Base-by-base conservation (phyloP, 2,113 vertebrate species). In the Alosa alosa region DNA sequence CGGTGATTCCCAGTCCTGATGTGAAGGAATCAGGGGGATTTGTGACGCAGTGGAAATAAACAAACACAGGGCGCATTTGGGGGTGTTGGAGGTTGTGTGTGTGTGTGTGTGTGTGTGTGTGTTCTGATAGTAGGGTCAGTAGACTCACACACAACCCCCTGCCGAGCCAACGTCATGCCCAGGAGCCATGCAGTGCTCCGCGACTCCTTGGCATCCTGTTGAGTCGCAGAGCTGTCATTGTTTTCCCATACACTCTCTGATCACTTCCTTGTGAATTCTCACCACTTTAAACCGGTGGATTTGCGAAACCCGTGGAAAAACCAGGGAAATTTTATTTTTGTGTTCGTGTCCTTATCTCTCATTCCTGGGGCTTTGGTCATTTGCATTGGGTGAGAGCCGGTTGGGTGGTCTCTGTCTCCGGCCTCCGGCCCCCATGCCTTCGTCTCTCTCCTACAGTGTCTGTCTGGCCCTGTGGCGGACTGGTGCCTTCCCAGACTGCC, bases 381-480 rank as follows among this genome's bases (percentile, higher is more conserved):
- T 78, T 39, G 72, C 36, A 2, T 39, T 15, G 36, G 72, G 72
- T 78, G 72, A 78, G 72, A 78, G 11, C 72, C 4, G 36, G 31
- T 55, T 85, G 84, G 84, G 84, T 85, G 84, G 84, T 85, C 84
- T 78, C 84, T n/a, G 49, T 47, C 49, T 31, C 45, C 36, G 64
- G 64, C 49, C 45, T 20, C 44, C 75, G 4, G 41, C 41, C 41
- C 1, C 41, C 41, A 44, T 44, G 41, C 41, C 41, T 44, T 6
- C 47, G 50, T n/a, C 60, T 64, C 60, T 64, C 50, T 25, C 20
- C 60, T 64, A 4, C n/a, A 64, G 20, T 72, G 25, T 72, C 64
- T 72, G 64, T 72, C 64, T 72, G 64, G 31, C 72, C 31, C 3
- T 68, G 18, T 68, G 22, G 1, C 84, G 22, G 72, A 41, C 72